These are phyloP conservation scores for Bufotes viridis DNA, from an alignment of 2,797 vertebrate genomes.

Conservation along the genomic window DNA sequence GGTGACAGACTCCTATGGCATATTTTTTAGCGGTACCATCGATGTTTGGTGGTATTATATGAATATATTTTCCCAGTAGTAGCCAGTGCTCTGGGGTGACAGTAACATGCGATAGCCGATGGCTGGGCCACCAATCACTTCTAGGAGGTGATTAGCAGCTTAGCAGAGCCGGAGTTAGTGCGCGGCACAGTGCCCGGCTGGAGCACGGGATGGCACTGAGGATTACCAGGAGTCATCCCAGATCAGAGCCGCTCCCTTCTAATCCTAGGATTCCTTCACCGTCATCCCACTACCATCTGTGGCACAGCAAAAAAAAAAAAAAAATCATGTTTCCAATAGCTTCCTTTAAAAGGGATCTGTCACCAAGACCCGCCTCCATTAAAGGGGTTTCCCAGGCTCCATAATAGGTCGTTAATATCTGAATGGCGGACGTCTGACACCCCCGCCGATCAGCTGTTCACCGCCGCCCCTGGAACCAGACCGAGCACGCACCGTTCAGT, in stretches of 20 bases:
- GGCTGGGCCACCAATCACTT: neutral
- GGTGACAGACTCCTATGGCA: too few relatives aligned
- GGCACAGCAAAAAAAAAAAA: neutral
- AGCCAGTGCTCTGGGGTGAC: too few relatives aligned
- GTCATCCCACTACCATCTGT: neutral
- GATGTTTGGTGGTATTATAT: too few relatives aligned
- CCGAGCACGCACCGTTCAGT: too few relatives aligned
- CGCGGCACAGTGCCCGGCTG: neutral
- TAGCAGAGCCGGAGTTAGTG: neutral
- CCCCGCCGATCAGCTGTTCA: too few relatives aligned
- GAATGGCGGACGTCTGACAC: too few relatives aligned
- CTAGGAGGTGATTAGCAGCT: neutral
- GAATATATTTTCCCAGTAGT: too few relatives aligned
- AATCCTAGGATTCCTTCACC: slow-evolving; percentile 7
- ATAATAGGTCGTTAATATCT: too few relatives aligned
- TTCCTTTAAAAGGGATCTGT: neutral
- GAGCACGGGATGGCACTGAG: neutral
- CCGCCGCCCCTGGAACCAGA: too few relatives aligned
- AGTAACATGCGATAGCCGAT: too few relatives aligned
- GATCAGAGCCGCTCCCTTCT: neutral
- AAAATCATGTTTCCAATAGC: neutral
- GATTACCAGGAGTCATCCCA: slow-evolving; percentile 16
- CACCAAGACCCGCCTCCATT: neutral
- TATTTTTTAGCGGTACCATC: too few relatives aligned
- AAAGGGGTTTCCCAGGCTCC: neutral